Base-by-base conservation (phyloP, 2,113 vertebrate genomes). In the Clarias gariepinus region DNA sequence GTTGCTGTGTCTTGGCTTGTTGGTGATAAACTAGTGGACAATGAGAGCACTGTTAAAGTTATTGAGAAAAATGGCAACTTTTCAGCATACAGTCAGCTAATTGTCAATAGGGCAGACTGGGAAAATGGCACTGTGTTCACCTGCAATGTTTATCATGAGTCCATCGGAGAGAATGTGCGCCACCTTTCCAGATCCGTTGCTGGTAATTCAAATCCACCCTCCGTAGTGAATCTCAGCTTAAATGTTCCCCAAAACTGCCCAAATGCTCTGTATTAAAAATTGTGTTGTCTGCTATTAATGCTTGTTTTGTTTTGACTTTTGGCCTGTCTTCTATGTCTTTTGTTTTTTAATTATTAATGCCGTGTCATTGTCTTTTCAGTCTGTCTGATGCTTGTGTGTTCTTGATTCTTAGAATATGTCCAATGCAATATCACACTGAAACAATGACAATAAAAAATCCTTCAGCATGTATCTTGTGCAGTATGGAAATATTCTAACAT, bases 101-200 rank as follows among this genome's bases (percentile, higher is more conserved):
- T 84, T 1, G 0, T 95, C 41, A 25, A 0, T 28, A 0, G 25
- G 2, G 0, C 66, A 0, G 1, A 91, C 0, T 95, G 95, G 95
- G 0, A 84, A 9, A 52, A n/a, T 1, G 63, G 23, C 0, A 0
- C 1, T 16, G 76, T 90, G 57, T 95, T 85, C 73, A 94, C 89
- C 88, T 96, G 95, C 87, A 87, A 82, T 3, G 93, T 96, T 82
- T 87, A 93, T 89, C 95, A 96, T 7, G 89, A 95, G 85, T 89
- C 91, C 64, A 8, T 93, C 55, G 21, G 3, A 0, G 81, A 88
- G 25, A 15, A 68, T 2, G 69, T 88, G 30, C 90, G 16, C 80
- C 69, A 73, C 69, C 88, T 95, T 78, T 84, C 93, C 86, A 94
- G 94, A 90, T 92, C 94, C 82, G 86, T 92, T 16, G 19, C 87